Conservation (phyloP, 2,888 invertebrate species). For the Parnassius orleans region DNA sequence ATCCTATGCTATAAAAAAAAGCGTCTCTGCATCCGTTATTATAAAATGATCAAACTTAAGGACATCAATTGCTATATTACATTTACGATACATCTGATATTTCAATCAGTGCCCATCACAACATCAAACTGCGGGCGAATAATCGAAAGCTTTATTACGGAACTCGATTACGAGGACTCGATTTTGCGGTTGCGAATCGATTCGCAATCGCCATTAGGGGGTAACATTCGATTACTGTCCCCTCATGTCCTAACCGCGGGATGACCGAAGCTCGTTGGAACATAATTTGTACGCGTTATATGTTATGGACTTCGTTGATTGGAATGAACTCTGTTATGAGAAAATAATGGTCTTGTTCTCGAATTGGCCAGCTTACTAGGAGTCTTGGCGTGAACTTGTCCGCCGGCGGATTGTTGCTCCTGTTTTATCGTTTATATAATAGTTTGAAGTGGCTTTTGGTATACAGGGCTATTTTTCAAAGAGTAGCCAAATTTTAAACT, state of each 20-base stretch:
- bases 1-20: no score
- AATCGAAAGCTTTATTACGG: conserved; percentile 52
- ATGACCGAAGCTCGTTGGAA: conserved; percentile 12
- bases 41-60: no score
- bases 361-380: background rate
- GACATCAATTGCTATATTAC: no score
- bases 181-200: conserved; percentile 61
- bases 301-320: conserved; percentile 10
- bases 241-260: conserved; percentile 6
- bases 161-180: conserved; percentile 25
- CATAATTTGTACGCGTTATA: conserved; percentile 8
- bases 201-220: conserved; percentile 57
- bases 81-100: no score
- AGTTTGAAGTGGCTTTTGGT: no score
- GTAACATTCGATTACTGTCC: conserved; percentile 35
- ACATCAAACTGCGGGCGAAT: conserved; percentile 39
- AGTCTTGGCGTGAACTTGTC: no score
- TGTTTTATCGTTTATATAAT: no score
- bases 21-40: no score
- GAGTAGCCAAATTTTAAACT: no score
- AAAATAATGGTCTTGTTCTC: background rate
- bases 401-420: no score
- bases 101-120: conserved; percentile 1
- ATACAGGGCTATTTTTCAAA: no score
- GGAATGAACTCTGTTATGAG: conserved; percentile 8